Base-by-base conservation (phyloP, 2,888 invertebrate species). In the Nemapogon koenigi region DNA sequence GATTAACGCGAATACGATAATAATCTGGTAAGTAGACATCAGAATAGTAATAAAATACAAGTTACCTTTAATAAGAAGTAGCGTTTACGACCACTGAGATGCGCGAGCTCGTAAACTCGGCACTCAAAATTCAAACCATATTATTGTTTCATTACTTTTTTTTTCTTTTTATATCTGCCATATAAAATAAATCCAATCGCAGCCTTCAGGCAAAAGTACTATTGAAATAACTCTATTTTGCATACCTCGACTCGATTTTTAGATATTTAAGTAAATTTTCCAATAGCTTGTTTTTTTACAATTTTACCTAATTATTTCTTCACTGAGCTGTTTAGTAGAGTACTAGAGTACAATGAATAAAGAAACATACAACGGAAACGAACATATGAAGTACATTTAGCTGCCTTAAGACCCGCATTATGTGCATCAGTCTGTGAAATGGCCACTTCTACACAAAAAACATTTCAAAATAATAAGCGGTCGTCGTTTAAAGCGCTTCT, bases 401-500 rank as follows among this genome's bases (percentile, higher is more conserved):
- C 27, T 35, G 25, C 22, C 16, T 27, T 16, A 19, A 16, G 11
- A 11, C 18, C 33, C 18, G 18, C 19, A 33, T 19, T 33, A 33
- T 33, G 33, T 33, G 33, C 19, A 19, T 19, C 19, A 19, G 33
- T 16, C 19, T 33, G 33, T 33, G 33, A 33, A 33, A 33, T 33
- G 33, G 19, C 33, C 31, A 31, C 31, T 33, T 14, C 17, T 33
- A 33, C 33, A 33, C 33, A 19, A 31, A 31, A 64, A 67, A 57
- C 62, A 57, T 62, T 67, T 62, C 53, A 60, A 70, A 68, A 71
- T 73, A 72, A 75, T 76, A 75, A 71, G 70, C 58, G 55, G 52
- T 49, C 46, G 52, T 51, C 62, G 63, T 64, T 64, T 66, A 76
- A 78, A 71, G 62, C 72, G 70, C 73, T 76, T 78, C 71, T 63